Evolutionary conservation across 2,888 invertebrate genomes (phyloP), one percentile per base, ranked within the genome.

Genomic region (Lithophane semibrunnea): DNA sequence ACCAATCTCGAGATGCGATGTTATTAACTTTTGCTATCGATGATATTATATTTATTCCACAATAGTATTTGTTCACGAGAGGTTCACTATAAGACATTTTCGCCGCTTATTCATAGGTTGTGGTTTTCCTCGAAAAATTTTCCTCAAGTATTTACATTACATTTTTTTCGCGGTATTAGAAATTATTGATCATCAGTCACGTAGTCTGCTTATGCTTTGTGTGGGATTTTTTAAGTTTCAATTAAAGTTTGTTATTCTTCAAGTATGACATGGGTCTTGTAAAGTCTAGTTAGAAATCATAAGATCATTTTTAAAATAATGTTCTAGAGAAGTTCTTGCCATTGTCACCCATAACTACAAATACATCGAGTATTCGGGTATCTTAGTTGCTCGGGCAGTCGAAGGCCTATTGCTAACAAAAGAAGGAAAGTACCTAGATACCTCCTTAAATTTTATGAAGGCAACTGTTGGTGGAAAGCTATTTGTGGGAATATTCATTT

Each of bases 21-120:
- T 64, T 77, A 69, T 70, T 74, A 77, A 88, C 83, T 87, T 86
- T 88, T 86, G 82, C 86, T 87, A 73, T 86, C 86, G 74, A 78
- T 79, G 70, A 66, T 72, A 77, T 66, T 77, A 72, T 72, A 72
- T 64, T 60, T 49, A 71, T 64, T 69, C 58, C 49, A 47, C 29
- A 52, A 65, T 29, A 29, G 37, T 47, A 54, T n/a, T 49, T 58
- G 56, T 56, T 58, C n/a, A 10, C 4, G 16, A 49, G 37, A 13
- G 37, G 16, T 16, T 8, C 60, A 21, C 12, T 69, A 12, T 4
- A 47, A 44, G 16, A 58, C 21, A 71, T 71, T 60, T 71, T 65
- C 21, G 37, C 64, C 3, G 60, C 21, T 60, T 70, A 61, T 66
- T 75, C 56, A 73, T 64, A 61, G 21, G 18, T 24, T 75, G 74